phyloP scores from a whole-genome alignment of 2,888 invertebrate genomes.

The Ditylenchus weischeri region DNA sequence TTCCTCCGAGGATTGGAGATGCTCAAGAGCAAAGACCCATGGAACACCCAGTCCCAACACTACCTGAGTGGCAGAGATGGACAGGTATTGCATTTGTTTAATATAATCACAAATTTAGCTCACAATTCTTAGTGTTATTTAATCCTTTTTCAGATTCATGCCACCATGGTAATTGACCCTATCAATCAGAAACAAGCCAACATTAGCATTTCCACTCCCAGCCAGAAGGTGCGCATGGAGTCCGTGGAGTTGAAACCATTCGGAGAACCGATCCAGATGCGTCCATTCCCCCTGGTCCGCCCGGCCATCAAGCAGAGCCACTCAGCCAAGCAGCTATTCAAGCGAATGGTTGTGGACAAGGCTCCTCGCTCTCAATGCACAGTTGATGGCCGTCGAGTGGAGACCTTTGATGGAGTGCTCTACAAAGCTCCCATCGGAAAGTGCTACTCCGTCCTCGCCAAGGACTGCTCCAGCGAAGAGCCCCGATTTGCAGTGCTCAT shows the following conservation, averaged over 20 bases:
- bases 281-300: constrained; percentile 25
- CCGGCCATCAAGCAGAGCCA: constrained; percentile 18
- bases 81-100: constrained; percentile 13
- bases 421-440: constrained; percentile 48
- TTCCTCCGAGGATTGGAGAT: constrained; percentile 37
- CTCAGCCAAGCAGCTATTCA: constrained; percentile 27
- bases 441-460: constrained; percentile 60
- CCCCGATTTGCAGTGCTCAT: constrained; percentile 59
- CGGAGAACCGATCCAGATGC: constrained; percentile 7
- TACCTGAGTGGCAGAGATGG: constrained; percentile 18
- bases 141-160: constrained; percentile 25
- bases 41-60: constrained; percentile 31
- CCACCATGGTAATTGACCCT: constrained; percentile 49
- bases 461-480: constrained; percentile 52
- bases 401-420: constrained; percentile 55
- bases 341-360: constrained; percentile 8
- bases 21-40: constrained; percentile 44
- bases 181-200: constrained; percentile 41
- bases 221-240: constrained; percentile 36
- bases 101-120: neutral
- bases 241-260: constrained; percentile 26
- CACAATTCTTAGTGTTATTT: neutral
- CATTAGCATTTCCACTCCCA: constrained; percentile 45
- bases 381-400: constrained; percentile 34
- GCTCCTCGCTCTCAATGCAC: constrained; percentile 30